Evolutionary conservation across 2,113 vertebrate species (phyloP).

Genomic region (Noctilio leporinus): DNA sequence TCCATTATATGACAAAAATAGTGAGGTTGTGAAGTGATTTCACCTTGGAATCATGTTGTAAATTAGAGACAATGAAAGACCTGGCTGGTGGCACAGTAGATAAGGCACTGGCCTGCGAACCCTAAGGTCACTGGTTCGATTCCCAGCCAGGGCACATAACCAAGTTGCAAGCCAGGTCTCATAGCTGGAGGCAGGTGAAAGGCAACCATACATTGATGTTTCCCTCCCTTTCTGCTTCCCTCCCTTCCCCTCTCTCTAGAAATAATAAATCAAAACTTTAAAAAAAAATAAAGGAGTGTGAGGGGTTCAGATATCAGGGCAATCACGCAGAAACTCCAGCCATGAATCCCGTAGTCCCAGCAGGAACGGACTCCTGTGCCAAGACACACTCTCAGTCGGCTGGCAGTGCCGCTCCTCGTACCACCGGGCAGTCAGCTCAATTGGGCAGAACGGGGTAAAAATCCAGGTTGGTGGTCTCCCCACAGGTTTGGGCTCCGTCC

Average conservation of each 20-base stretch:
- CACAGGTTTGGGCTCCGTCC: neutral
- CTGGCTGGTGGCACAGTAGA: too few species aligned
- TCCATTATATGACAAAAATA: neutral
- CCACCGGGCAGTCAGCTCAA: neutral
- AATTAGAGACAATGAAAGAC: neutral
- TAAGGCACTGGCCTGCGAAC: too few species aligned
- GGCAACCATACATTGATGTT: too few species aligned
- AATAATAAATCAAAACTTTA: too few species aligned
- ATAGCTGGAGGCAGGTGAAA: too few species aligned
- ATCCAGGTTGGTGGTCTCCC: neutral
- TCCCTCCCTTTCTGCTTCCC: too few species aligned
- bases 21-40: neutral
- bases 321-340: neutral
- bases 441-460: neutral
- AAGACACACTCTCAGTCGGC: neutral
- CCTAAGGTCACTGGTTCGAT: too few species aligned
- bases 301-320: neutral
- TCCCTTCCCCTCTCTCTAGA: too few species aligned
- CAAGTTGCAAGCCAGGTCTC: too few species aligned
- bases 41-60: neutral
- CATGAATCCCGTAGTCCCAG: accelerated
- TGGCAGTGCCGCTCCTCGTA: neutral
- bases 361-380: neutral
- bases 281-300: too few species aligned
- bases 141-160: too few species aligned